Evolutionary conservation across 2,888 invertebrate species (phyloP).

Genomic region (Magallana nippona): DNA sequence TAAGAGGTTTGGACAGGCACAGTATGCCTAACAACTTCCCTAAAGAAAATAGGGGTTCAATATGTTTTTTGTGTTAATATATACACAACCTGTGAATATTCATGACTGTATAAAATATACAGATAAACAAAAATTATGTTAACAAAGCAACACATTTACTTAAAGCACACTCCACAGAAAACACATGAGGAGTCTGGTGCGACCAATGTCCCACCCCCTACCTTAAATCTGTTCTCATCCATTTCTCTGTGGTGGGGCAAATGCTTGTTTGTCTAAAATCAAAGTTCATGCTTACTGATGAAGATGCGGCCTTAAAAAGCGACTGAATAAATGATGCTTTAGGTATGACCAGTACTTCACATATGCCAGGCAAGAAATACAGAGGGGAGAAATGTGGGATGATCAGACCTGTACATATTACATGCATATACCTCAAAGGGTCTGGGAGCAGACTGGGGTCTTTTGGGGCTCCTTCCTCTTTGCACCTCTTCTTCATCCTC

Average conservation of each 20-base stretch:
- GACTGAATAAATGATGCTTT: too few relatives aligned
- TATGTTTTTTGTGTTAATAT: too few relatives aligned
- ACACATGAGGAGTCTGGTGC: too few relatives aligned
- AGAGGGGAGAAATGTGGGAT: not conserved
- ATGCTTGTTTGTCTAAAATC: slow-evolving; percentile 23
- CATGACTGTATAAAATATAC: too few relatives aligned
- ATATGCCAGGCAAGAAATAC: too few relatives aligned
- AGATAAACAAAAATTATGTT: too few relatives aligned
- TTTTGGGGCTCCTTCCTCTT: slow-evolving; percentile 29
- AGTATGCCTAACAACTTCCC: too few relatives aligned
- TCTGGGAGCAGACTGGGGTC: slow-evolving; percentile 62
- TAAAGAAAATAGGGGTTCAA: too few relatives aligned
- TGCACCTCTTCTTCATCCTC: slow-evolving; percentile 48
- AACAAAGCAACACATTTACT: too few relatives aligned
- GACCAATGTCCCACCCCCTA: not conserved
- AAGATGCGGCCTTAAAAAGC: not conserved
- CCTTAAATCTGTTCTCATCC: not conserved
- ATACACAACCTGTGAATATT: too few relatives aligned
- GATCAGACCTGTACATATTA: not conserved
- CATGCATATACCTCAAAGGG: slow-evolving; percentile 63
- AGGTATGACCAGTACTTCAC: too few relatives aligned
- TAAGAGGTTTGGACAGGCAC: too few relatives aligned
- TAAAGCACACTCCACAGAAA: not conserved
- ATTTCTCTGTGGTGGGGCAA: not conserved
- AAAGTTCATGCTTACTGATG: not conserved